phyloP scores from a whole-genome alignment of 2,888 invertebrate species.

The Netelia melanura region DNA sequence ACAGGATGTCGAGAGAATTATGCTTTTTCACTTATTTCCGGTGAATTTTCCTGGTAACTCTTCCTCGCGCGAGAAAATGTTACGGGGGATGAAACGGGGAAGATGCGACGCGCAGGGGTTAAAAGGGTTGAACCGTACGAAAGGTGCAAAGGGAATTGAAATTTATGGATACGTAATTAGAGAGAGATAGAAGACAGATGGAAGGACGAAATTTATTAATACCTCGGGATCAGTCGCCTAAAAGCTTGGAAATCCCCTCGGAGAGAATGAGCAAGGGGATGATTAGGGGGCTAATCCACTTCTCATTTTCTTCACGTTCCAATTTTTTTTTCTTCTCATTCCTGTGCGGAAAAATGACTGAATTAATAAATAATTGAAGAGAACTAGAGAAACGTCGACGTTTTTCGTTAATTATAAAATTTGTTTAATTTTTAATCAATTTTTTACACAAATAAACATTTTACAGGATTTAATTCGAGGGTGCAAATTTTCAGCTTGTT shows the following conservation, averaged over 20 bases:
- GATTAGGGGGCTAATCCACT: too few relatives aligned
- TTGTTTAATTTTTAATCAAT: too few relatives aligned
- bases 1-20: neutral
- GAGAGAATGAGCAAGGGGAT: too few relatives aligned
- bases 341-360: too few relatives aligned
- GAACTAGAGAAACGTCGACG: too few relatives aligned
- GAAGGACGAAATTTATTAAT: neutral
- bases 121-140: neutral
- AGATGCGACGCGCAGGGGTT: neutral
- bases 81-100: neutral
- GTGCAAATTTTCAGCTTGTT: neutral
- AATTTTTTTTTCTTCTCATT: too few relatives aligned
- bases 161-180: neutral
- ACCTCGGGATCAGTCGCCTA: neutral
- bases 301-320: too few relatives aligned
- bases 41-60: neutral
- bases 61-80: neutral
- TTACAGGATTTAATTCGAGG: neutral
- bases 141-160: neutral
- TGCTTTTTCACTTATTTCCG: neutral
- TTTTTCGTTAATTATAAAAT: too few relatives aligned
- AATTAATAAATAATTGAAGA: too few relatives aligned
- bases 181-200: neutral
- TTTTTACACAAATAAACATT: too few relatives aligned
- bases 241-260: too few relatives aligned